These are phyloP conservation scores for Murina feae DNA, from an alignment of 2,113 vertebrate genomes.

Conservation along the genomic window DNA sequence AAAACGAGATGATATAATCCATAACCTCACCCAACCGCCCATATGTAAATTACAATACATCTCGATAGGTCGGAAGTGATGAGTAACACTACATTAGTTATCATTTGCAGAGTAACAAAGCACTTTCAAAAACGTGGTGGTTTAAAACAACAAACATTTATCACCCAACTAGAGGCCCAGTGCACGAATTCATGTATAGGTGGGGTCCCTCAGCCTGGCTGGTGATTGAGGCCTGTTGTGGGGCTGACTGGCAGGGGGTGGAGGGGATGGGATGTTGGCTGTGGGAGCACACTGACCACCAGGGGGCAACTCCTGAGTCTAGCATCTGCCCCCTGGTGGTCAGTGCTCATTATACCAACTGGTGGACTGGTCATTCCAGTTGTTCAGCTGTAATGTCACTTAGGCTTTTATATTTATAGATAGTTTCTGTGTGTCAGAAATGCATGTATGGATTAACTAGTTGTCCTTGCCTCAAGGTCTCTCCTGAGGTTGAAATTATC, in stretches of 20 bases:
- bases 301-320: too few species aligned
- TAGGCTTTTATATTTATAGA: too few species aligned
- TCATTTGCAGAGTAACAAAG: not conserved
- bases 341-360: too few species aligned
- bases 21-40: not conserved
- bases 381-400: too few species aligned
- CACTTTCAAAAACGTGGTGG: not conserved
- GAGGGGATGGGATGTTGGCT: too few species aligned
- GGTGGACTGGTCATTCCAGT: too few species aligned
- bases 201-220: too few species aligned
- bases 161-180: not conserved
- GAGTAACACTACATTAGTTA: not conserved
- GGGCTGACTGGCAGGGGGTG: too few species aligned
- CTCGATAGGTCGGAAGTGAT: not conserved
- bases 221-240: too few species aligned
- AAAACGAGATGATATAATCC: not conserved
- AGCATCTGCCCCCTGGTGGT: too few species aligned
- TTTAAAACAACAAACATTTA: not conserved
- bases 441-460: not conserved
- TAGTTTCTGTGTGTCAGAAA: not conserved
- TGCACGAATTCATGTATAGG: too few species aligned
- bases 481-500: not conserved
- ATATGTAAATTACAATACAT: not conserved
- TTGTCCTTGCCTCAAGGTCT: not conserved
- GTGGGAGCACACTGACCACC: too few species aligned